These are phyloP conservation scores for Myotis myotis DNA, from an alignment of 2,797 vertebrate species.

Conservation along the genomic window DNA sequence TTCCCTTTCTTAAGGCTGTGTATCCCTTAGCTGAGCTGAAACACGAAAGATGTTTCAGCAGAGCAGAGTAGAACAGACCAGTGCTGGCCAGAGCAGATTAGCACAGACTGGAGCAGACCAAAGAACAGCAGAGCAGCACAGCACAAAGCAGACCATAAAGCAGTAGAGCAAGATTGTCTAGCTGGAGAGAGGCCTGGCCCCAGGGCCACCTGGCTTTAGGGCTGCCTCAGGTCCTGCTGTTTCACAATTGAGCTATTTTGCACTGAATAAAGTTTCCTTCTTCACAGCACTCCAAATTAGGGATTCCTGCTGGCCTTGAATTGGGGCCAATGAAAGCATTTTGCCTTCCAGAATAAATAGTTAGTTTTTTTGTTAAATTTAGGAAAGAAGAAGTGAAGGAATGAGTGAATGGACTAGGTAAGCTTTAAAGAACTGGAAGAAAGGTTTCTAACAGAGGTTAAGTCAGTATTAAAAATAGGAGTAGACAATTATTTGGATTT, in stretches of 20 bases:
- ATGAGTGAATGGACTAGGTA: not conserved
- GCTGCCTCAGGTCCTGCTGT: not conserved
- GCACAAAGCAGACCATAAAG: not conserved
- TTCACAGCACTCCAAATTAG: no score
- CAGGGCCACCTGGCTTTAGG: not conserved
- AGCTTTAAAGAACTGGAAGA: not conserved
- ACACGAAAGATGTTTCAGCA: not conserved
- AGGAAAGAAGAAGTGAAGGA: not conserved
- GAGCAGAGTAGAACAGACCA: not conserved
- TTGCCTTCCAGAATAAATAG: not conserved
- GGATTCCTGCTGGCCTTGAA: not conserved
- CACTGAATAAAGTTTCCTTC: not conserved
- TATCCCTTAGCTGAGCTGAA: not conserved
- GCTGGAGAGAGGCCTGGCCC: not conserved
- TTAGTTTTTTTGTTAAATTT: slow-evolving; percentile 36
- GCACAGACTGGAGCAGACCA: not conserved
- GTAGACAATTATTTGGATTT: not conserved
- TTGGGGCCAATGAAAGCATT: not conserved
- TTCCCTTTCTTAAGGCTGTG: not conserved
- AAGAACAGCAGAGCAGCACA: not conserved
- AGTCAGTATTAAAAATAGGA: not conserved
- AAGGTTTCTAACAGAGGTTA: not conserved
- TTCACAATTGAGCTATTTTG: not conserved
- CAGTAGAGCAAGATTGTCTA: not conserved
- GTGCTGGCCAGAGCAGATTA: not conserved